Evolutionary conservation across 2,113 vertebrate genomes (phyloP).

Genomic region (Siniperca knerii): DNA sequence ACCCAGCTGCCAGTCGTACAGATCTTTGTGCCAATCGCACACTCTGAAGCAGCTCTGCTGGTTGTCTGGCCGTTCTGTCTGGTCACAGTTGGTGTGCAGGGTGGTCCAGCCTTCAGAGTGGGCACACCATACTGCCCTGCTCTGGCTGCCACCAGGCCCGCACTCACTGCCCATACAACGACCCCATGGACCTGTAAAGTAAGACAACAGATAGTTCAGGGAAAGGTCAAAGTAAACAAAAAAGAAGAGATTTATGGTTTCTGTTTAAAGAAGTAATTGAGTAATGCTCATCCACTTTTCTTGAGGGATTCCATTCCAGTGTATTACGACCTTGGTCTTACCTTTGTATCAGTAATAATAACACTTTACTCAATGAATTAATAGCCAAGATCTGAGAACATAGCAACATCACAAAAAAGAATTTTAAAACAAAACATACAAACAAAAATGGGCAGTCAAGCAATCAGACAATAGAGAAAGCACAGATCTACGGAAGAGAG

Average conservation of each 20-base stretch:
- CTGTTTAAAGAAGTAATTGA: not conserved
- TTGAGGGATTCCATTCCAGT: not conserved
- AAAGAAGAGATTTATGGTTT: accelerated
- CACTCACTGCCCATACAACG: constrained; percentile 98
- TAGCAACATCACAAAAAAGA: not conserved
- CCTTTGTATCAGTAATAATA: not conserved
- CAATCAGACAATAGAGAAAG: not conserved
- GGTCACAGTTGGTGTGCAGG: constrained; percentile 92
- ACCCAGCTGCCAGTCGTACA: constrained; percentile 95
- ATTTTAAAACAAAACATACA: not conserved
- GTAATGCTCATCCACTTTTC: not conserved
- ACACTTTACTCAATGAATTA: not conserved
- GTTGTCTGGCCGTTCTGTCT: constrained; percentile 88
- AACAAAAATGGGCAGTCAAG: not conserved
- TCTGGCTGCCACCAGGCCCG: constrained; percentile 95
- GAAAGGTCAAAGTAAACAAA: not conserved
- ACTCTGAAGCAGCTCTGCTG: constrained; percentile 96
- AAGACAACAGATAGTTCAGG: constrained; percentile 11
- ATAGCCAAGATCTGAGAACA: not conserved
- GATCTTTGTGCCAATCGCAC: constrained; percentile 96
- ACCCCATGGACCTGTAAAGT: constrained; percentile 92
- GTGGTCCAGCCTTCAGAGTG: constrained; percentile 98
- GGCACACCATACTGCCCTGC: constrained; percentile 95
- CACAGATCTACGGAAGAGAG: too few relatives aligned
- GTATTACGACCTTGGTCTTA: not conserved